Conservation (phyloP, 2,888 invertebrate species). For the Xanthorhoe designata region DNA sequence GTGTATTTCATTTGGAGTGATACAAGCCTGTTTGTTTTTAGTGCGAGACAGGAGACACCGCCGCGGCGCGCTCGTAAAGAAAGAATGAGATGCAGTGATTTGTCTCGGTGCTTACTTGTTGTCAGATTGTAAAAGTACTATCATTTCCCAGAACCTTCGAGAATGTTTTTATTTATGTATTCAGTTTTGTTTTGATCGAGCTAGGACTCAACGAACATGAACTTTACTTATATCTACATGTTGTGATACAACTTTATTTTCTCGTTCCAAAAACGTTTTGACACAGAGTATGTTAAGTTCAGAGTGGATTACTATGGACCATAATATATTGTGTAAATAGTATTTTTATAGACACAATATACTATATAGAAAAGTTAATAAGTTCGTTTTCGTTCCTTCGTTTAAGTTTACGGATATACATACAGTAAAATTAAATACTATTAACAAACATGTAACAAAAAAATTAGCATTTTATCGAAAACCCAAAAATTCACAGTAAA, state of each 20-base stretch:
- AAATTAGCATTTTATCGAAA: too few relatives aligned
- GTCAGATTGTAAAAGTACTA: conserved; percentile 21
- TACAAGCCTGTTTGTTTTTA: conserved; percentile 13
- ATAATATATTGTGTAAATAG: too few relatives aligned
- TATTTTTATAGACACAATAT: too few relatives aligned
- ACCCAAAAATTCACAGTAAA: too few relatives aligned
- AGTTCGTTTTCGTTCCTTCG: too few relatives aligned
- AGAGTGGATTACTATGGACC: neutral
- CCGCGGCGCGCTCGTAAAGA: conserved; percentile 21
- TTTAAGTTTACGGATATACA: too few relatives aligned
- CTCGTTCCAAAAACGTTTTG: too few relatives aligned
- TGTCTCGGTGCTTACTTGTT: conserved; percentile 23
- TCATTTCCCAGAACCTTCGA: conserved; percentile 9
- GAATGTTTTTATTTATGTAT: conserved; percentile 10
- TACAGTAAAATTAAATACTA: too few relatives aligned
- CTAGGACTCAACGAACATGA: neutral
- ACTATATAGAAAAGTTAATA: too few relatives aligned
- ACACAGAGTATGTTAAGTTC: neutral
- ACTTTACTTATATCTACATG: neutral
- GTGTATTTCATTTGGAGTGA: conserved; percentile 7
- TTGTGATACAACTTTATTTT: neutral
- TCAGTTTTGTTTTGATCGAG: conserved; percentile 3
- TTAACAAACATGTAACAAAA: too few relatives aligned
- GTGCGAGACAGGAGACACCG: conserved; percentile 11
- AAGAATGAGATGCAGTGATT: conserved; percentile 29